Evolutionary conservation across 2,888 invertebrate genomes (phyloP), one percentile per base, ranked within the genome.

Genomic region (Leucophenga maculata): DNA sequence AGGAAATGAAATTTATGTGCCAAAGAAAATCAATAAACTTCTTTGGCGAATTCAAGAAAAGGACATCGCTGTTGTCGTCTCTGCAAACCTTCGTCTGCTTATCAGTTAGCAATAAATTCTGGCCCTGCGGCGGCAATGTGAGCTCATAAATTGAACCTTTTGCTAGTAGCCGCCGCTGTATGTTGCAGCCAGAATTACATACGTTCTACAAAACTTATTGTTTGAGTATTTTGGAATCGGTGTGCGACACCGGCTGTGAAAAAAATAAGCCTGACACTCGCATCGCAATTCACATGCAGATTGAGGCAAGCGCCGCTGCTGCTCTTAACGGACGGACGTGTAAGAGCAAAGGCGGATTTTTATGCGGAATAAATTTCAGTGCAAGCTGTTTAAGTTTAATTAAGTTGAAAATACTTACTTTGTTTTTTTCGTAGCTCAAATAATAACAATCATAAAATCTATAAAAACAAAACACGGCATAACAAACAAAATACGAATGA

Each of bases 51-150:
- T 57, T 44, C 44, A 55, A 26, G 67, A 57, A 67, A 55, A 46
- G 67, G 67, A 55, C 46, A 67, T 26, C 22, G 9, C 32, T 55
- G 20, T 44, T 16, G 2, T 22, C 26, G 22, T 32, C 32, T 26
- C 26, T 26, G 26, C 26, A 26, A n/a, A 72, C 72, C 76, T 78
- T 78, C 69, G 69, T 73, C 78, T 79, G 81, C 83, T 80, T 80
- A 83, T 80, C 80, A 80, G 83, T 83, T 83, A 78, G 81, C 80
- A 83, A 83, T 80, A 80, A 80, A 83, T 80, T 80, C 83, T 79
- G 78, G 77, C 81, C 82, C 80, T 76, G 65, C 75, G 78, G 80
- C 70, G 77, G 62, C 62, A 22, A 46, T 59, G 46, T 62, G 62
- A 48, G 52, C 65, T 31, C 78, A 83, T 81, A 80, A 80, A 80